Base-by-base conservation (phyloP, 2,797 vertebrate species). In the Tapera naevia region DNA sequence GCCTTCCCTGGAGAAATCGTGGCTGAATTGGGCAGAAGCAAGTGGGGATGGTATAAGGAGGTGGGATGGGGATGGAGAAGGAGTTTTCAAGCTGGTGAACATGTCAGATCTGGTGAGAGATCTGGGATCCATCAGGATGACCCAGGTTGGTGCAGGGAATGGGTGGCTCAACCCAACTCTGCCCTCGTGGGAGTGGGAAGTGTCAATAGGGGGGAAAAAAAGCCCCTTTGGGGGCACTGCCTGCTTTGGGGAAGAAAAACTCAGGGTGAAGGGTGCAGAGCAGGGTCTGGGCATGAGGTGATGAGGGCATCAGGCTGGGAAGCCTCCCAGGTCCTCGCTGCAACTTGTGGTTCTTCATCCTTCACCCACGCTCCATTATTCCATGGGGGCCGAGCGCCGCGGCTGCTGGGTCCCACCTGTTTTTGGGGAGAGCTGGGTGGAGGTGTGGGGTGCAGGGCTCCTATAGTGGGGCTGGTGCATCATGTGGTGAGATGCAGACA, bases 121-220 rank as follows among this genome's bases (percentile, higher is more conserved):
- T 41, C 48, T 74, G 53, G 45, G 54, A 51, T 79, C 74, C 50
- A 9, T 30, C 7, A 7, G 71, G 32, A 43, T 90, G 54, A 41
- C 17, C 54, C 5, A 0, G 24, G 18, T 37, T 76, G 51, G 23
- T 32, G 80, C 65, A 41, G 46, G 11, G 30, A 46, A 62, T 22
- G 56, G 18, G 30, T 28, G 81, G 46, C 41, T 88, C 83, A 56
- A 1, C 33, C 8, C 0, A 0, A 4, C 23, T 84, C 53, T 80
- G 73, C 24, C n/a, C 22, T 53, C 1, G 0, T 1, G 2, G 22
- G 54, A 53, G 19, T 15, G 35, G 51, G 53, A 88, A 54, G 7
- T 1, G 0, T 72, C 2, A 3, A 7, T 5, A 2, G 6, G 2
- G 2, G 24, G 13, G 6, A 3, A 1, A 27, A 37, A 33, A 70